Percentiles rank a stretch among this genome's conserved stretches.
phyloP scores from a whole-genome alignment of 2,797 vertebrate species.

The Semaprochilodus insignis region DNA sequence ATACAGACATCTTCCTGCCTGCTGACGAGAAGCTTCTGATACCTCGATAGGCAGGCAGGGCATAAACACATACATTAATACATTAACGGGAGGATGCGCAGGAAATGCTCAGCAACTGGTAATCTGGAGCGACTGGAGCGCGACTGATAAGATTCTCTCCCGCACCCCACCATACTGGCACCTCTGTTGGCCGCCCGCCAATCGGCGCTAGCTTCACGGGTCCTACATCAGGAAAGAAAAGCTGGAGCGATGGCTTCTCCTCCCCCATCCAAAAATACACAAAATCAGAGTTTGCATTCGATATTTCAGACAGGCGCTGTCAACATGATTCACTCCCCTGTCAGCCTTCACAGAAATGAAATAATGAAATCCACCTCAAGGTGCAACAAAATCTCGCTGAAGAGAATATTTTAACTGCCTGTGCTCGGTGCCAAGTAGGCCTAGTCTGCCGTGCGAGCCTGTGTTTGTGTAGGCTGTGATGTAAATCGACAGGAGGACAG shows the following conservation, averaged over 20 bases:
- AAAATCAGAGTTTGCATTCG: slow-evolving; percentile 78
- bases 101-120: slow-evolving; percentile 64
- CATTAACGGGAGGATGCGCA: slow-evolving; percentile 66
- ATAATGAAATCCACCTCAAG: slow-evolving; percentile 86
- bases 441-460: background rate
- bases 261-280: slow-evolving; percentile 80
- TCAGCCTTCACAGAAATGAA: slow-evolving; percentile 81
- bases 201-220: slow-evolving; percentile 66
- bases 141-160: slow-evolving; percentile 75
- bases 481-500: slow-evolving; percentile 55
- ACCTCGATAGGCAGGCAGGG: slow-evolving; percentile 47
- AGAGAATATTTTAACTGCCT: slow-evolving; percentile 77
- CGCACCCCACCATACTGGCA: slow-evolving; percentile 68
- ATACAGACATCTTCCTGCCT: slow-evolving; percentile 30
- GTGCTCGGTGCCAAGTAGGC: slow-evolving; percentile 72
- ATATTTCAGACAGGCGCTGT: slow-evolving; percentile 82
- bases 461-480: slow-evolving; percentile 17
- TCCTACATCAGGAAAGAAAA: slow-evolving; percentile 73
- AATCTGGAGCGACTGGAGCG: slow-evolving; percentile 72
- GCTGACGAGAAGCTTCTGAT: slow-evolving; percentile 49
- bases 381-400: slow-evolving; percentile 82
- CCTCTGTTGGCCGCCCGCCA: slow-evolving; percentile 75
- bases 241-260: slow-evolving; percentile 76
- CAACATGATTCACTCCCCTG: slow-evolving; percentile 86
- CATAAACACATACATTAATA: slow-evolving; percentile 62